Evolutionary conservation across 2,113 vertebrate genomes (phyloP).

Genomic region (Meleagris gallopavo): DNA sequence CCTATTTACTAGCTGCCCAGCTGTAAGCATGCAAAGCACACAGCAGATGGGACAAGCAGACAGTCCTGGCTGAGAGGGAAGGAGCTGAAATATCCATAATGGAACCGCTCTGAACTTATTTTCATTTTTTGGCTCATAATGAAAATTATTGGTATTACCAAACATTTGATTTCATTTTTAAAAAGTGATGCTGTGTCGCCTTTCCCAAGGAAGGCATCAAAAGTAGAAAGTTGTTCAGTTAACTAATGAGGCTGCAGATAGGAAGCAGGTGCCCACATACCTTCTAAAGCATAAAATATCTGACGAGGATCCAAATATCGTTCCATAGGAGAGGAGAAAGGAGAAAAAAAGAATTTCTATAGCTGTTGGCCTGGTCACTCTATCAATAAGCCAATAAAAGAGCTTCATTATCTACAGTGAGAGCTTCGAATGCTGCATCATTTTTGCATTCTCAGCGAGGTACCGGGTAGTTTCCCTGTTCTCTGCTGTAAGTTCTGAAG

Average conservation of each 20-base stretch:
- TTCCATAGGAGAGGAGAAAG: neutral
- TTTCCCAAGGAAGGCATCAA: neutral
- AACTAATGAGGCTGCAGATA: neutral
- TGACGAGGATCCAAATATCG: neutral
- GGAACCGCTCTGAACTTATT: neutral
- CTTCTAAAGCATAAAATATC: neutral
- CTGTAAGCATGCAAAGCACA: neutral
- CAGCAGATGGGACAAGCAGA: neutral
- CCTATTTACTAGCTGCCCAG: neutral
- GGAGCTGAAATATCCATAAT: neutral
- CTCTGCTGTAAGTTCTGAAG: neutral
- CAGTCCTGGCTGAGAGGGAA: neutral
- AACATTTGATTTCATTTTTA: neutral
- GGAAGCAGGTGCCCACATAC: neutral
- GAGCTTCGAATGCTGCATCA: neutral
- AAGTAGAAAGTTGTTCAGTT: neutral
- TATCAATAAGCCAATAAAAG: neutral
- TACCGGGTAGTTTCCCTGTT: neutral
- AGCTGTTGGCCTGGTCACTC: neutral
- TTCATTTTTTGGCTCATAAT: neutral
- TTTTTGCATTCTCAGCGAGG: neutral
- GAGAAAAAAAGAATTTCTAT: neutral
- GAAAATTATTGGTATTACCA: neutral
- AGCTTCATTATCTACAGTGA: neutral
- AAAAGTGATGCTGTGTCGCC: neutral